phyloP scores from a whole-genome alignment of 2,797 vertebrate species.

The Heteromormyrus szaboi region DNA sequence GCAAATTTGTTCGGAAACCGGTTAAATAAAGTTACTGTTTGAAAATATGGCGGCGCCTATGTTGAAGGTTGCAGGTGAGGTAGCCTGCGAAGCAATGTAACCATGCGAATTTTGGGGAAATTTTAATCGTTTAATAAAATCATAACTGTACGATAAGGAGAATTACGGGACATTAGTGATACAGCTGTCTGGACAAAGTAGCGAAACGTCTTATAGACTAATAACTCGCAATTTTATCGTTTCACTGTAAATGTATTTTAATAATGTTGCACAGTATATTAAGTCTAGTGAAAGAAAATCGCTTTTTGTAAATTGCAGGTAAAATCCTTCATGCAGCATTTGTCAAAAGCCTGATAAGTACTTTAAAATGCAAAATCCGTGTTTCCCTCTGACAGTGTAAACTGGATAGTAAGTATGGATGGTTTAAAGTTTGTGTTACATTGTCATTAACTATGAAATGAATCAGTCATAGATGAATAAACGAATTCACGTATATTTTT shows the following conservation, averaged over 20 bases:
- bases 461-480: background rate
- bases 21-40: slow-evolving; percentile 37
- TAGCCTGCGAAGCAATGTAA: background rate
- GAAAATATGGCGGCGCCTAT: slow-evolving; percentile 60
- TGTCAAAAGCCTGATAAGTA: background rate
- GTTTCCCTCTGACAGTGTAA: background rate
- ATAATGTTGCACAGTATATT: background rate
- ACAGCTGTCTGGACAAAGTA: background rate
- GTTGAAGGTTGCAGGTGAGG: slow-evolving; percentile 67
- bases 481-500: background rate
- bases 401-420: background rate
- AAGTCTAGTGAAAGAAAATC: background rate
- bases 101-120: background rate
- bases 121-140: background rate
- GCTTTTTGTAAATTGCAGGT: background rate
- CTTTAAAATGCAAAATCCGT: background rate
- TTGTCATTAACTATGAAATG: background rate
- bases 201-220: background rate
- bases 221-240: background rate
- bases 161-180: background rate
- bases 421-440: background rate
- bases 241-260: background rate
- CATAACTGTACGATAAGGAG: background rate
- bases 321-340: background rate
- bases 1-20: slow-evolving; percentile 7